phyloP scores from a whole-genome alignment of 2,888 invertebrate species.

The Xestoiulus laeticollis region DNA sequence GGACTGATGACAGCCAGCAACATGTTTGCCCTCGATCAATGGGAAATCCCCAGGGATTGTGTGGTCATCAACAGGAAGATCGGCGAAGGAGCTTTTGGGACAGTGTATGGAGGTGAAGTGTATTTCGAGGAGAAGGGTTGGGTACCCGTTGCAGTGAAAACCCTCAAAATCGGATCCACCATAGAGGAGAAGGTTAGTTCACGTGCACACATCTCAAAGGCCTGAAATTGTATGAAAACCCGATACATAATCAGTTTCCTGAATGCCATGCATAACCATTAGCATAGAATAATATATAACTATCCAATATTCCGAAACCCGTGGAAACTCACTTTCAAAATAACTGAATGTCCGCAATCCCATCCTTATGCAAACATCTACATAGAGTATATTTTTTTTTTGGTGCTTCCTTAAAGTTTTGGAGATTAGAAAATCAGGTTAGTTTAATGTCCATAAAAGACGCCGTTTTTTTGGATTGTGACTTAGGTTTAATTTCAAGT shows the following conservation, averaged over 20 bases:
- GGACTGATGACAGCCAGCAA: conserved; percentile 70
- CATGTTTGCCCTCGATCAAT: conserved; percentile 76
- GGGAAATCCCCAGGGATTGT: conserved; percentile 85
- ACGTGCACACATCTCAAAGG: no score
- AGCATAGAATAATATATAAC: not conserved
- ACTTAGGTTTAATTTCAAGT: not conserved
- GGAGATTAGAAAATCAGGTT: conserved; percentile 42
- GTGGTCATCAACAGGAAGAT: conserved; percentile 86
- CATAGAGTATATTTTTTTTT: not conserved
- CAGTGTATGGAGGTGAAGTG: conserved; percentile 90
- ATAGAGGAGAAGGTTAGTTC: conserved; percentile 77
- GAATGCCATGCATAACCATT: no score
- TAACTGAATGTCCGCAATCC: not conserved
- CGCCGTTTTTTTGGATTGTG: not conserved
- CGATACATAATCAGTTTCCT: no score
- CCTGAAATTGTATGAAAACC: no score
- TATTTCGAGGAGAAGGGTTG: conserved; percentile 76
- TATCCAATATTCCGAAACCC: not conserved
- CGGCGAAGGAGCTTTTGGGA: conserved; percentile 92
- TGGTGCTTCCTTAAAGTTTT: conserved; percentile 35
- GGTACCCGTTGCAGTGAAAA: conserved; percentile 89
- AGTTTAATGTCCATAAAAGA: not conserved
- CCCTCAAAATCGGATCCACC: conserved; percentile 81
- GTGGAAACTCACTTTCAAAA: not conserved
- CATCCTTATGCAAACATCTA: not conserved